phyloP scores from a whole-genome alignment of 2,797 vertebrate genomes.

The Hafferia zeledoni region DNA sequence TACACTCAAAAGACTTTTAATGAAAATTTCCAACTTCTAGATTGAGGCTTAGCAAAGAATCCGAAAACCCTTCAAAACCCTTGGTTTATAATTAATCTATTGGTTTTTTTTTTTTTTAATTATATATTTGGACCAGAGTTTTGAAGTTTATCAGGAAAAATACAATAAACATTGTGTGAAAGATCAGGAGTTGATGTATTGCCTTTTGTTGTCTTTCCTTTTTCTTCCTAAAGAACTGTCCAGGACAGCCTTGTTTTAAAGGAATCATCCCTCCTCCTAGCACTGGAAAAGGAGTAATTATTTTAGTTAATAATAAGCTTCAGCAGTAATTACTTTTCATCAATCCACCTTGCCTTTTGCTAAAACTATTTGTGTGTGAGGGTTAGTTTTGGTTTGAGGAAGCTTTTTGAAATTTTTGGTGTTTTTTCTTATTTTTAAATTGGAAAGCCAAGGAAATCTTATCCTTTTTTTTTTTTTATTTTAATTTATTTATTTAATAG shows the following conservation, averaged over 20 bases:
- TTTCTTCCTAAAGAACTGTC: not conserved
- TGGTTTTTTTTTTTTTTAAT: not conserved
- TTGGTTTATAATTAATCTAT: not conserved
- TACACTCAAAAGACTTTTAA: not conserved
- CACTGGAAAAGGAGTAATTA: rapidly evolving
- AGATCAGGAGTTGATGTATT: not conserved
- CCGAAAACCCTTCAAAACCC: not conserved
- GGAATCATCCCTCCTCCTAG: not conserved
- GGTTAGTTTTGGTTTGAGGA: not conserved
- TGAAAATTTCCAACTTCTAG: not conserved
- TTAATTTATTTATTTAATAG: not conserved
- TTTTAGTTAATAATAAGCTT: not conserved
- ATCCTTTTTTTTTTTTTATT: not conserved
- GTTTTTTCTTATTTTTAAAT: not conserved
- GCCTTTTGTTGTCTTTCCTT: not conserved
- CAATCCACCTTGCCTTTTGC: not conserved
- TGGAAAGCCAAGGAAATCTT: not conserved
- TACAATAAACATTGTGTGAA: not conserved
- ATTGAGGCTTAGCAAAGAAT: not conserved
- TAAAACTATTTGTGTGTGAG: not conserved
- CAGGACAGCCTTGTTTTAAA: not conserved
- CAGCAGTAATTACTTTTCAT: not conserved
- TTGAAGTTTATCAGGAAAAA: not conserved
- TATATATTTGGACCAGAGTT: not conserved
- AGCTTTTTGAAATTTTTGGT: not conserved